Evolutionary conservation across 2,888 invertebrate species (phyloP).

Genomic region (Mechanitis messenoides): DNA sequence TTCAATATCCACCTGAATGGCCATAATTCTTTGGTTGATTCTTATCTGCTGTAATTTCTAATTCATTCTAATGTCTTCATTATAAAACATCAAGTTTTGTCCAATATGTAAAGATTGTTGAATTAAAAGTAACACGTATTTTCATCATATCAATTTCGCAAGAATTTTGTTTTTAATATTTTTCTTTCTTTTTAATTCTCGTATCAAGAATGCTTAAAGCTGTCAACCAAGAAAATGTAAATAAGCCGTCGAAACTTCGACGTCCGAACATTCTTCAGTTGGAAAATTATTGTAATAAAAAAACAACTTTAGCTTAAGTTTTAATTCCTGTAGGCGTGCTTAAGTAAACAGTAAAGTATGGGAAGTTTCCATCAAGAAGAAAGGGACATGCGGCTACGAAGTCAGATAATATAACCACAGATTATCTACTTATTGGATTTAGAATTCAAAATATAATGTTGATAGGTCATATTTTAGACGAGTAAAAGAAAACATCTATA

Average conservation of each 20-base stretch:
- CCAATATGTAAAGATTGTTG: too few species aligned
- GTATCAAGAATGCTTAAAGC: conserved; percentile 7
- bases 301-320: conserved; percentile 46
- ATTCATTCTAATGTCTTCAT: too few species aligned
- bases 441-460: neutral
- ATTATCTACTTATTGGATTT: conserved; percentile 32
- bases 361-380: conserved; percentile 32
- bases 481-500: too few species aligned
- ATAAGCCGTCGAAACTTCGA: conserved; percentile 27
- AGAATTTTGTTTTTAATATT: too few species aligned
- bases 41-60: too few species aligned
- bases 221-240: conserved; percentile 23
- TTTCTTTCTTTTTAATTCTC: neutral
- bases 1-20: too few species aligned
- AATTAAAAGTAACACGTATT: too few species aligned
- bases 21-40: too few species aligned
- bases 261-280: conserved; percentile 17
- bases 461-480: neutral
- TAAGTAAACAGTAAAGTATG: conserved; percentile 46
- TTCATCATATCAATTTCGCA: too few species aligned
- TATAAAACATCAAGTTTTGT: too few species aligned
- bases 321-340: conserved; percentile 51
- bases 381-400: conserved; percentile 33
- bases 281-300: conserved; percentile 44
- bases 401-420: conserved; percentile 31